Base-by-base conservation (phyloP, 2,888 invertebrate genomes). In the Yponomeuta sedellus region DNA sequence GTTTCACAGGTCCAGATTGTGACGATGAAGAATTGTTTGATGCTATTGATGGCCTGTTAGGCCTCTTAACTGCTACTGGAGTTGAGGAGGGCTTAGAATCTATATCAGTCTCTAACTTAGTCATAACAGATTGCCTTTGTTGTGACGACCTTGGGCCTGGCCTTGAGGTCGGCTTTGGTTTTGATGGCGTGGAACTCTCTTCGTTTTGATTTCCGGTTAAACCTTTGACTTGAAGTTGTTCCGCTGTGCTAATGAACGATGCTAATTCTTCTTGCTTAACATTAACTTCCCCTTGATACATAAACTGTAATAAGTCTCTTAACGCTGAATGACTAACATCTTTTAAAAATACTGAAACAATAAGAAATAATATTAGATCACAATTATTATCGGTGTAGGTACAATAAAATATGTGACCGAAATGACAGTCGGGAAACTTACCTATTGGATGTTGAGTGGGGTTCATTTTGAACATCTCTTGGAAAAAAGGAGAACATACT, bases 231-330 rank as follows among this genome's bases (percentile, higher is more conserved):
- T 94, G 94, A 81, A 94, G 90, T 77, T 94, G 94, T 90, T 94
- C 94, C 81, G 94, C 94, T 79, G 94, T 94, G 88, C 94, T 94
- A 81, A 94, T 93, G 89, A 94, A 94, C 75, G 94, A 93, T 75
- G 94, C 93, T 85, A 94, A 92, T 70, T 94, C 94, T 85, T 94
- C 94, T 87, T 94, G 94, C 83, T 94, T 93, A 77, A 94, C 94
- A 91, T 94, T 94, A 77, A 94, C 94, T 87, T 94, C 94, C 71
- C 94, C 94, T 84, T 94, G 94, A 78, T 94, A 94, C 94, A 94
- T 94, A 86, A 94, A 94, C 81, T 94, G 94, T 86, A 94, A 92
- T 81, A 94, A 92, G 86, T 94, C 94, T 86, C 93, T 93, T 78
- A 94, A 88, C 76, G 94, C 94, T 74, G 93, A 92, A 85, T 94